Evolutionary conservation across 2,113 vertebrate species (phyloP).

Genomic region (Channa maculata): DNA sequence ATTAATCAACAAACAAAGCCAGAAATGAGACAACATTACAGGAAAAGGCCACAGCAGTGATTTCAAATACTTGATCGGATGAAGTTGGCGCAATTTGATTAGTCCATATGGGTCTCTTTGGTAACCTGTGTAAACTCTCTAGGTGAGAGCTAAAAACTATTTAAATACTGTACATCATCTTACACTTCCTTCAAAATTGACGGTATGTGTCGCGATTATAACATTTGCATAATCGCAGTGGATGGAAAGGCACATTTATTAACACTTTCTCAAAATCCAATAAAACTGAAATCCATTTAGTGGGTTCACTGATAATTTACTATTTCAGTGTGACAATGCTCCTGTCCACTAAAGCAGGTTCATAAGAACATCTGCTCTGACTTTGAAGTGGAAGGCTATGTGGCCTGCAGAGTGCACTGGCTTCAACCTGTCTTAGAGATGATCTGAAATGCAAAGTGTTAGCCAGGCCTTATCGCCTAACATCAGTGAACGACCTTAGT

Average conservation of each 20-base stretch:
- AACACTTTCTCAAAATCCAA: no score
- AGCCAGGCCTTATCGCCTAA: background rate
- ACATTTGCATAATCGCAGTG: no score
- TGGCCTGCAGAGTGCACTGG: background rate
- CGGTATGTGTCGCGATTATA: no score
- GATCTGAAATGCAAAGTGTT: background rate
- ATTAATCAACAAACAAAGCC: constrained; percentile 53
- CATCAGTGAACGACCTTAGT: background rate
- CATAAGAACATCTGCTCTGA: background rate
- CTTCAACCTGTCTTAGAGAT: background rate
- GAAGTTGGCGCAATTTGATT: background rate
- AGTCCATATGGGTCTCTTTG: background rate
- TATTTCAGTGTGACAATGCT: background rate
- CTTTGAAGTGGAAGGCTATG: background rate
- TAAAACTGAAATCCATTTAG: no score
- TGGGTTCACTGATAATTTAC: no score
- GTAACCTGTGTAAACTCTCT: no score
- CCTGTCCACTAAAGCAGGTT: background rate
- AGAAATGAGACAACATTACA: constrained; percentile 13
- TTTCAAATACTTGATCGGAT: background rate
- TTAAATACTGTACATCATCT: no score
- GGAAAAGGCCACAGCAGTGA: constrained; percentile 1
- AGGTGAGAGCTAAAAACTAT: no score
- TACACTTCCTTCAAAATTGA: no score
- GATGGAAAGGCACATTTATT: no score